These are phyloP conservation scores for Trichogramma pretiosum DNA, from an alignment of 1,140 invertebrate genomes.

Conservation along the genomic window DNA sequence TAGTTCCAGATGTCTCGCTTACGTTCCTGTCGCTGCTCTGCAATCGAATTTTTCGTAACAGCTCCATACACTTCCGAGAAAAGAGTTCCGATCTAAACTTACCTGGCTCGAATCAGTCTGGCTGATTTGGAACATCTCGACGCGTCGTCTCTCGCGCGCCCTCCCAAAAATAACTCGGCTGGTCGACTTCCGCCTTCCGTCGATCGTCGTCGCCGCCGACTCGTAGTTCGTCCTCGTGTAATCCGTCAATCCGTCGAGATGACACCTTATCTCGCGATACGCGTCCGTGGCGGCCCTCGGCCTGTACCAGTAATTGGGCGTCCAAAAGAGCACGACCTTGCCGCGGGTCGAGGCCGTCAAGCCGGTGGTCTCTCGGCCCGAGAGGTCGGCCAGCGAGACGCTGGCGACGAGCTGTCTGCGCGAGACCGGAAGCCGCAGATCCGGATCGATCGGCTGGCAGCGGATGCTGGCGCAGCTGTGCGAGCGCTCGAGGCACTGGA, in stretches of 20 bases:
- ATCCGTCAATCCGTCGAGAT: constrained; percentile 29
- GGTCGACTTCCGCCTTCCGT: too few species aligned
- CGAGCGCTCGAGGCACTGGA: constrained; percentile 34
- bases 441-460: constrained; percentile 28
- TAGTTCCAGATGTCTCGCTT: too few species aligned
- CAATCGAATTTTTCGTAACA: too few species aligned
- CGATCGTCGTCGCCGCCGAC: too few species aligned
- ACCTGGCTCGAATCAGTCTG: too few species aligned
- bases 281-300: constrained; percentile 38
- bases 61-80: too few species aligned
- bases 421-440: constrained; percentile 38
- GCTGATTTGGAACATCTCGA: too few species aligned
- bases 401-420: constrained; percentile 39
- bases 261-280: constrained; percentile 41
- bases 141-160: background rate
- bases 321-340: constrained; percentile 46
- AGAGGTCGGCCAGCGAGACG: constrained; percentile 36
- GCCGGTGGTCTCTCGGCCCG: constrained; percentile 17
- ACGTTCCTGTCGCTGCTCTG: too few species aligned
- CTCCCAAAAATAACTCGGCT: too few species aligned
- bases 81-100: too few species aligned
- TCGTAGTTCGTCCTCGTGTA: too few species aligned
- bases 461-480: constrained; percentile 38
- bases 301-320: constrained; percentile 49
- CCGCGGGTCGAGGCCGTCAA: constrained; percentile 15